A percentile compares a stretch with the other conserved stretches of the same genome.
Conservation (phyloP, 2,888 invertebrate genomes). For the Pterostichus niger region DNA sequence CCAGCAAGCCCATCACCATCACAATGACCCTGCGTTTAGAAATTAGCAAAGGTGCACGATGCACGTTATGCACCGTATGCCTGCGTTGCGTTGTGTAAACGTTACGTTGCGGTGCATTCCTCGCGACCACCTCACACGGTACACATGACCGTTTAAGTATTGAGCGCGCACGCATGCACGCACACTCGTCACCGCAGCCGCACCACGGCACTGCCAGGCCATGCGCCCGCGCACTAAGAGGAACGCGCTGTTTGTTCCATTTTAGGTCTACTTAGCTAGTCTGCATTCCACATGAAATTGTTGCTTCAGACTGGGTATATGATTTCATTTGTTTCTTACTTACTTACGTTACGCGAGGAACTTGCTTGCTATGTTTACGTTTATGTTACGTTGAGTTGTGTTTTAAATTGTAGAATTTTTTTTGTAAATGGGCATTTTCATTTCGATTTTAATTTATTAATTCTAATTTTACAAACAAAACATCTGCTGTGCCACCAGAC, state of each 20-base stretch:
- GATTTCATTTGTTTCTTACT: constrained; percentile 35
- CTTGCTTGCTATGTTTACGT: not conserved
- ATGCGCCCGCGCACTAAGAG: constrained; percentile 6
- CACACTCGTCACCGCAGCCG: constrained; percentile 14
- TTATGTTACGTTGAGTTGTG: no score
- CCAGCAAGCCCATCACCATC: no score
- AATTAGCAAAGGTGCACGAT: constrained; percentile 38
- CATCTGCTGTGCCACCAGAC: no score
- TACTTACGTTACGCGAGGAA: not conserved
- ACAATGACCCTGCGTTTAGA: constrained; percentile 2
- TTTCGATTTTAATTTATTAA: no score
- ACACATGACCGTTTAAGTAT: constrained; percentile 54
- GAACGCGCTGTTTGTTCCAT: constrained; percentile 56
- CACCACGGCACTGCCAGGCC: not conserved
- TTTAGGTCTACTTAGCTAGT: constrained; percentile 57
- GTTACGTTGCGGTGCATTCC: constrained; percentile 43
- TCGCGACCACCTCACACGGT: constrained; percentile 39
- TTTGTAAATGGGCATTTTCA: no score
- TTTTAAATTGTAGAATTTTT: no score
- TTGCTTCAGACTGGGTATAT: constrained; percentile 39
- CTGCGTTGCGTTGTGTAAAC: constrained; percentile 14
- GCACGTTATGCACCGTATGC: constrained; percentile 31
- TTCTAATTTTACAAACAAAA: no score
- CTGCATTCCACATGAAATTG: constrained; percentile 53
- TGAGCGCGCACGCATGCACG: constrained; percentile 32